A percentile compares a stretch with the other conserved stretches of the same genome.
Conservation (phyloP, 2,888 invertebrate species). For the Andrena dorsata region DNA sequence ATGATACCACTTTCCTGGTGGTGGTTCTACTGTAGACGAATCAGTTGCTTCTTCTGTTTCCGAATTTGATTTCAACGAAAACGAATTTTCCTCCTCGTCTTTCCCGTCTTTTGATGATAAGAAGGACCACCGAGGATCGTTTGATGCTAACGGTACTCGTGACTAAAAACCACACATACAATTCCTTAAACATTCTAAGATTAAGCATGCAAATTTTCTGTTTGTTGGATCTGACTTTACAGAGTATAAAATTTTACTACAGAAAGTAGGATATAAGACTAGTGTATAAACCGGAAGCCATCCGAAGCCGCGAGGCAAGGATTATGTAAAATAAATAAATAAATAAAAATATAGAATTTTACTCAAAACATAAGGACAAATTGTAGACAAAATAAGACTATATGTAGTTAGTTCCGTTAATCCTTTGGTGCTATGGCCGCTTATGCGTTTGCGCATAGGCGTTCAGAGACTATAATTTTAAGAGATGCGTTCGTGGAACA, state of each 20-base stretch:
- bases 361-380: too few species aligned
- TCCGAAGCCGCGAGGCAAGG: too few species aligned
- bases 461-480: too few species aligned
- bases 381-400: too few species aligned
- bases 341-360: background rate
- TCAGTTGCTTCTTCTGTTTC: constrained; percentile 84
- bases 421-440: too few species aligned
- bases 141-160: constrained; percentile 87
- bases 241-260: background rate
- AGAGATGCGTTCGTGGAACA: too few species aligned
- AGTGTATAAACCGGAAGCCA: too few species aligned
- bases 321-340: too few species aligned
- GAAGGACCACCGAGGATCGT: constrained; percentile 91
- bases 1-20: constrained; percentile 95
- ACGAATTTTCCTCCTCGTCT: constrained; percentile 68
- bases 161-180: constrained; percentile 69
- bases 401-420: too few species aligned
- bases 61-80: constrained; percentile 84
- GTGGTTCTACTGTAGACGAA: constrained; percentile 84
- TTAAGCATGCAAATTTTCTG: background rate
- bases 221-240: background rate
- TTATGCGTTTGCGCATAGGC: too few species aligned
- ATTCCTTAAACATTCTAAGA: background rate
- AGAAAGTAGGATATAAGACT: background rate
- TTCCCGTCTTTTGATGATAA: constrained; percentile 86